Percentiles rank a stretch among this genome's conserved stretches.
These are phyloP conservation scores for Drosophila pegasa DNA, from an alignment of 2,888 invertebrate species.

Conservation along the genomic window DNA sequence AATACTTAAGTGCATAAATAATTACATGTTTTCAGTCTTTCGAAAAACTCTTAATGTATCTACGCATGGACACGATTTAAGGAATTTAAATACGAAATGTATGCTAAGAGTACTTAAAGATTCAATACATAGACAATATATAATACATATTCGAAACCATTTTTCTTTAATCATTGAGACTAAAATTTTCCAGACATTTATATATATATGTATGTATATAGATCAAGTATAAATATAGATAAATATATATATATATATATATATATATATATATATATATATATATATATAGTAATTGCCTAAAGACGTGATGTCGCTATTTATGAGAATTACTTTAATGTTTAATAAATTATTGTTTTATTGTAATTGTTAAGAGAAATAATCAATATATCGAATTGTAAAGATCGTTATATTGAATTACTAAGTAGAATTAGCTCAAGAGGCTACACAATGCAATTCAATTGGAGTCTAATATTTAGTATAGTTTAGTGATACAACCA, in stretches of 20 bases:
- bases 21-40: constrained; percentile 47
- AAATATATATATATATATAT: background rate
- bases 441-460: background rate
- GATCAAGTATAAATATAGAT: background rate
- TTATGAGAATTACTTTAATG: constrained; percentile 5
- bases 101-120: background rate
- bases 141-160: background rate
- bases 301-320: constrained; percentile 6
- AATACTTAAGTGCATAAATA: constrained; percentile 20
- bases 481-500: constrained; percentile 8
- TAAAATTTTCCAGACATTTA: background rate
- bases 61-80: constrained; percentile 19
- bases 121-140: constrained; percentile 3
- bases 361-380: constrained; percentile 1
- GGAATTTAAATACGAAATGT: background rate
- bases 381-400: background rate
- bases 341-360: constrained; percentile 12
- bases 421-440: background rate
- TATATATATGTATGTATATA: background rate
- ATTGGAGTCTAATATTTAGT: background rate
- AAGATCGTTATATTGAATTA: background rate
- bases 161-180: constrained; percentile 2
- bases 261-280: background rate
- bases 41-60: constrained; percentile 31
- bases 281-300: background rate